Base-by-base conservation (phyloP, 2,113 vertebrate species). In the Daboia siamensis region DNA sequence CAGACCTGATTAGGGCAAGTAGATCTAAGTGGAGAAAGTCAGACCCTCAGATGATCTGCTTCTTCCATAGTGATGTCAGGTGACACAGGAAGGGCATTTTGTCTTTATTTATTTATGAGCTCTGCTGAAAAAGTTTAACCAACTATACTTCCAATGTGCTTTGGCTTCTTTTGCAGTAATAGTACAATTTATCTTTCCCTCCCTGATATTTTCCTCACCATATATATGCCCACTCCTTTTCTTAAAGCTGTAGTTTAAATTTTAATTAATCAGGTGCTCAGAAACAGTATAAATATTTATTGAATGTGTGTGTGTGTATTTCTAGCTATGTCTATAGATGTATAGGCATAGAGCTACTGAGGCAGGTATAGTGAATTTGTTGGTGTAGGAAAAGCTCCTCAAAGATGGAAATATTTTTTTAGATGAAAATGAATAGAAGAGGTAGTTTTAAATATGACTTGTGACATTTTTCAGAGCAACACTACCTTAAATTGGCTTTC, bases 221-320 rank as follows among this genome's bases (percentile, higher is more conserved):
- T 57, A 52, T 33, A 51, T 57, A 52, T 33, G 23, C 87, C 44
- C 69, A 61, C 46, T 46, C 46, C 85, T 90, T 92, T 95, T 95
- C 88, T 86, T 17, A 95, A 93, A 92, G 74, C 1, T n/a, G 95
- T 95, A 94, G 95, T 95, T 97, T 95, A 93, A 94, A 95, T 94
- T 93, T 95, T 39, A 74, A 74, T 33, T 95, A 93, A 96, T 96
- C 95, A 96, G 94, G 95, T 96, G 90, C 90, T 95, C 94, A 93
- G 93, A 64, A 64, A 0, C 90, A 95, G 90, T 90, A 93, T 95
- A 95, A 97, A 95, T 95, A 94, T 84, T 92, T 44, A 24, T 59
- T 59, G 23, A 26, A 3, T 10, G 57, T 26, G 24, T 26, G 8
- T 61, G 8, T 61, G 48, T 51, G 48, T 51, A 7, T 51, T 8